These are phyloP conservation scores for Diplodus puntazzo DNA, from an alignment of 2,797 vertebrate genomes.

Conservation along the genomic window DNA sequence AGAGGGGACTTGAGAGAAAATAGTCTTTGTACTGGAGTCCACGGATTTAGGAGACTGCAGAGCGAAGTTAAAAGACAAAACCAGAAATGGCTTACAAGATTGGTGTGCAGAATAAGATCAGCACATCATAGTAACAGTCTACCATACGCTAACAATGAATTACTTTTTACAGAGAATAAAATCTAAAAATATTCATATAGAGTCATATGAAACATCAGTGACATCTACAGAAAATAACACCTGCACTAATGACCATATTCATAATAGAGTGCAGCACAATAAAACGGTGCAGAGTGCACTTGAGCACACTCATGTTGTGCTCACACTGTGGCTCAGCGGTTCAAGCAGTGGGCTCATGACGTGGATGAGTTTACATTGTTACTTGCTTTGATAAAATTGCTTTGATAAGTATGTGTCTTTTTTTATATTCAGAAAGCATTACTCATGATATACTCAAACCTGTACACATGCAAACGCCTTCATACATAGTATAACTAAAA, in stretches of 20 bases:
- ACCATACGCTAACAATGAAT: background rate
- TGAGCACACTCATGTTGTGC: slow-evolving; percentile 19
- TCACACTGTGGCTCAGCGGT: slow-evolving; percentile 6
- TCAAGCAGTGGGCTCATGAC: slow-evolving; percentile 8
- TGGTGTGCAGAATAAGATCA: background rate
- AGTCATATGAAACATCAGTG: background rate
- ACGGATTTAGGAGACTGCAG: too few species aligned
- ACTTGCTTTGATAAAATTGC: background rate
- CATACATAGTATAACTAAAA: background rate
- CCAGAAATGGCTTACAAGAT: background rate
- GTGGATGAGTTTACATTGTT: slow-evolving; percentile 3
- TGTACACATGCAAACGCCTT: background rate
- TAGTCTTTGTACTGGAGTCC: too few species aligned
- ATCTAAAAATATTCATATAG: background rate
- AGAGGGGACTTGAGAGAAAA: too few species aligned
- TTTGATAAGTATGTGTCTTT: slow-evolving; percentile 1
- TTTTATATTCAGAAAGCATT: background rate
- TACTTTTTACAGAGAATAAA: background rate
- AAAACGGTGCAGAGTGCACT: slow-evolving; percentile 27
- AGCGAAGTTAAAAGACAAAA: too few species aligned
- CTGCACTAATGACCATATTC: slow-evolving; percentile 8
- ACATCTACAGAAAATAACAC: slow-evolving; percentile 20
- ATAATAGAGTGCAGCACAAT: slow-evolving; percentile 15
- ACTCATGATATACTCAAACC: background rate
- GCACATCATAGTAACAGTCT: background rate